Evolutionary conservation across 1,140 invertebrate genomes (phyloP).

Genomic region (Apis laboriosa): DNA sequence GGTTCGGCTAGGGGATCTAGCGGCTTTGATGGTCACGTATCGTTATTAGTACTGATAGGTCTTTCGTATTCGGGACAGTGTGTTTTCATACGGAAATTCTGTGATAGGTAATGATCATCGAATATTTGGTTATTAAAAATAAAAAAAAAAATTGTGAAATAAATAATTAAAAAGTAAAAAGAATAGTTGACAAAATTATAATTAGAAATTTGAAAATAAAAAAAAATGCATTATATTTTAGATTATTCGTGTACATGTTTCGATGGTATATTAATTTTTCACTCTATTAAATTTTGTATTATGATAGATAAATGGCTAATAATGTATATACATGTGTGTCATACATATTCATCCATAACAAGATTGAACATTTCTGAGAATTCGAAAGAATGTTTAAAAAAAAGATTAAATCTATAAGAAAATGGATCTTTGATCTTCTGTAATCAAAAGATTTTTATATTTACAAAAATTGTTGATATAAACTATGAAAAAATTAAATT

Average conservation of each 20-base stretch:
- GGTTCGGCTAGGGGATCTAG: slow-evolving; percentile 32
- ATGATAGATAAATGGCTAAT: slow-evolving; percentile 1
- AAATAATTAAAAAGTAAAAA: too few relatives aligned
- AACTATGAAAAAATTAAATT: too few relatives aligned
- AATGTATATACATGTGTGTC: not conserved
- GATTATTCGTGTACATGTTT: not conserved
- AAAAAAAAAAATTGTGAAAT: not conserved
- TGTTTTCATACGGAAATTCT: slow-evolving; percentile 18
- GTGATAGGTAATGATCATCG: not conserved
- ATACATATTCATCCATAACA: not conserved
- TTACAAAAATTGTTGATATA: too few relatives aligned
- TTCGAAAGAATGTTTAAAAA: too few relatives aligned
- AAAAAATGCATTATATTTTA: not conserved
- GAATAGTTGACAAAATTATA: too few relatives aligned
- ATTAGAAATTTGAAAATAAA: not conserved
- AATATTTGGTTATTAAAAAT: slow-evolving; percentile 5
- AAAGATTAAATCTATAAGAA: not conserved
- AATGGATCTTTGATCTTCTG: too few relatives aligned
- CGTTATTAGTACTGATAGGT: slow-evolving; percentile 58
- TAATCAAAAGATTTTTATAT: too few relatives aligned
- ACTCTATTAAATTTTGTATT: too few relatives aligned
- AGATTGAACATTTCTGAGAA: too few relatives aligned
- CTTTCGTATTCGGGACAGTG: slow-evolving; percentile 19
- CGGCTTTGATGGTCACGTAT: slow-evolving; percentile 61
- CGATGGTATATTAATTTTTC: not conserved